Conservation (phyloP, 2,888 invertebrate species). For the Drosophila hamatofila region DNA sequence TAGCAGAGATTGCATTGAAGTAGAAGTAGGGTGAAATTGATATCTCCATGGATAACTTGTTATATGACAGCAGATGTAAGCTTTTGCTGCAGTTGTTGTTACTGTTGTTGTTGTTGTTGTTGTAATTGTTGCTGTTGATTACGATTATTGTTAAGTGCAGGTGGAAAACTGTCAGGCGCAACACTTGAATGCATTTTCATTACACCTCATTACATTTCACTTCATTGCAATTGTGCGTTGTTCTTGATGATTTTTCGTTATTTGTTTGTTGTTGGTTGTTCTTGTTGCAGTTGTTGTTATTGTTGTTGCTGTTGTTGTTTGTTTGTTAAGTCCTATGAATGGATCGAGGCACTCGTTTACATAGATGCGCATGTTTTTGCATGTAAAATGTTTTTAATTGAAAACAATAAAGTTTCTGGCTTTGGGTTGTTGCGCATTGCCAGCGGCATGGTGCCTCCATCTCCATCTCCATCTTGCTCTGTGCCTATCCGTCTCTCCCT, state of each 20-base stretch:
- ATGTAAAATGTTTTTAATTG: conserved; percentile 80
- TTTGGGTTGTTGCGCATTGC: conserved; percentile 28
- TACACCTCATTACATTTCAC: conserved; percentile 80
- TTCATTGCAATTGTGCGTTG: conserved; percentile 76
- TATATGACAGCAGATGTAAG: conserved; percentile 11
- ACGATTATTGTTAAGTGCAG: conserved; percentile 74
- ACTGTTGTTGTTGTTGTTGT: conserved; percentile 14
- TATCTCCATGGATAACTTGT: conserved; percentile 27
- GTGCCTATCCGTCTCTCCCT: neutral
- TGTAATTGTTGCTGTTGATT: conserved; percentile 47
- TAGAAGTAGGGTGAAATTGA: conserved; percentile 8
- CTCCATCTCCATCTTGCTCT: neutral
- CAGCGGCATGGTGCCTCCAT: neutral
- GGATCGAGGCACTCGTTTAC: conserved; percentile 64
- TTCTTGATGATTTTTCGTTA: conserved; percentile 52
- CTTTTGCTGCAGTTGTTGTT: neutral
- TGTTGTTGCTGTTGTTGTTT: conserved; percentile 15
- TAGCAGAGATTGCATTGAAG: conserved; percentile 1
- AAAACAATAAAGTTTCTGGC: conserved; percentile 78
- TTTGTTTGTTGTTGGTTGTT: conserved; percentile 26
- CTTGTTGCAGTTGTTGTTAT: conserved; percentile 37
- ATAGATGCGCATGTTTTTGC: conserved; percentile 69
- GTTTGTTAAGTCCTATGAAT: conserved; percentile 51
- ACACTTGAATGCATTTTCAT: conserved; percentile 78
- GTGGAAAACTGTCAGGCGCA: conserved; percentile 65